Percentiles rank a stretch among this genome's conserved stretches.
Conservation (phyloP, 2,113 vertebrate species). For the Cepphus grylle region DNA sequence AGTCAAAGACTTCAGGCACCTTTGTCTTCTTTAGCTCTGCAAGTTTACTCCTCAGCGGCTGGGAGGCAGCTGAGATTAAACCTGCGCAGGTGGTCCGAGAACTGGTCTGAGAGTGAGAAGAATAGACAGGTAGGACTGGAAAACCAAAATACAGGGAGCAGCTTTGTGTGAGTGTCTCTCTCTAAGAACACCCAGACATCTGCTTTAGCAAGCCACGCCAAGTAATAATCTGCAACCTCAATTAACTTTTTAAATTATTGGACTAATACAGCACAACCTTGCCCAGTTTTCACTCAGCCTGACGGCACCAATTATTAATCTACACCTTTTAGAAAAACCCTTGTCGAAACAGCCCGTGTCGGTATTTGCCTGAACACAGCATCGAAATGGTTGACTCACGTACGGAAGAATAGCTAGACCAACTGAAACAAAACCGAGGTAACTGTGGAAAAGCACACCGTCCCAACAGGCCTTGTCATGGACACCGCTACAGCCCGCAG, state of each 20-base stretch:
- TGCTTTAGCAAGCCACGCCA: not conserved
- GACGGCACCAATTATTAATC: not conserved
- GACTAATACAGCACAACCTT: not conserved
- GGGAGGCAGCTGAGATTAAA: not conserved
- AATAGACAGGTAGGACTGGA: not conserved
- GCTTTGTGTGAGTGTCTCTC: not conserved
- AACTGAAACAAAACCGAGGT: not conserved
- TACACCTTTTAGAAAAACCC: not conserved
- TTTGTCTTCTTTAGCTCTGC: not conserved
- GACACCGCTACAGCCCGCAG: too few relatives aligned
- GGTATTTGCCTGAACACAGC: not conserved
- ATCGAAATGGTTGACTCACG: not conserved
- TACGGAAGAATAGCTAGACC: not conserved
- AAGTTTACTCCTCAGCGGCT: not conserved
- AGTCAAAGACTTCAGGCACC: not conserved
- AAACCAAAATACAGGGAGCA: not conserved
- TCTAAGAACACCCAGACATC: accelerated
- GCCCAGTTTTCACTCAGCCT: not conserved
- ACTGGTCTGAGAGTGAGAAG: not conserved
- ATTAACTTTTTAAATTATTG: not conserved
- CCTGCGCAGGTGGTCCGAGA: not conserved
- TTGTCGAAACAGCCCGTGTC: not conserved
- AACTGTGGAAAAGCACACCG: not conserved
- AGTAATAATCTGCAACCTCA: not conserved
- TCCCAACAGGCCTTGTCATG: not conserved